Evolutionary conservation across 2,113 vertebrate genomes (phyloP), one percentile per base, ranked within the genome.

Genomic region (Burhinus oedicnemus): DNA sequence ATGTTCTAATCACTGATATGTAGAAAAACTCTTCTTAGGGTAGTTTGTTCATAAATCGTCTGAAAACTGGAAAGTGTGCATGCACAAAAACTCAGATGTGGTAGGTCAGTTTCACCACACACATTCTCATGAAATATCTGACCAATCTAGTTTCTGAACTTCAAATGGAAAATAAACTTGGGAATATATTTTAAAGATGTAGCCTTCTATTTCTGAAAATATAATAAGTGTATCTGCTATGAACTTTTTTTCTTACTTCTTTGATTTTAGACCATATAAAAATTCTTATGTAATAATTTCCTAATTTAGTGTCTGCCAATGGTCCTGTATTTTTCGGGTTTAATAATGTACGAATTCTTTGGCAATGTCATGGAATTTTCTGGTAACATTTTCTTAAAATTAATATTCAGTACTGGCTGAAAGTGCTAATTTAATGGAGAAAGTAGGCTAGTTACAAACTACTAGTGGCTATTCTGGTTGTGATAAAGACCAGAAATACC

Each of bases 371-470:
- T 80, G 72, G 34, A 93, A 78, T 80, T 98, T 97, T 94, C 87
- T 97, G 90, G 68, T 84, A 95, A 30, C 80, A 83, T 81, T 92
- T 96, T 96, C 81, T 97, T 72, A 88, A 95, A 97, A 96, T 96
- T 94, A 97, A 44, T 97, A 89, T 91, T 95, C 52, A 71, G 82
- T 92, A 84, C 25, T 96, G 69, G 61, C 71, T 97, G 82, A 97
- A 97, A 97, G 54, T 95, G 69, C 47, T 55, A 86, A 77, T 88
- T 96, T 86, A 93, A 75, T 90, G 72, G 92, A 88, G 83, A 97
- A 97, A 89, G 91, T 71, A 86, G 72, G 52, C 54, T 89, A 47
- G 69, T 68, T 90, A 88, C 76, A 62, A 83, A 86, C 47, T 40
- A 52, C 45, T 36, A 44, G 40, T 82, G 77, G 61, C 65, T 96